Base-by-base conservation (phyloP, 2,797 vertebrate genomes). In the Lepilemur ruficaudatus region DNA sequence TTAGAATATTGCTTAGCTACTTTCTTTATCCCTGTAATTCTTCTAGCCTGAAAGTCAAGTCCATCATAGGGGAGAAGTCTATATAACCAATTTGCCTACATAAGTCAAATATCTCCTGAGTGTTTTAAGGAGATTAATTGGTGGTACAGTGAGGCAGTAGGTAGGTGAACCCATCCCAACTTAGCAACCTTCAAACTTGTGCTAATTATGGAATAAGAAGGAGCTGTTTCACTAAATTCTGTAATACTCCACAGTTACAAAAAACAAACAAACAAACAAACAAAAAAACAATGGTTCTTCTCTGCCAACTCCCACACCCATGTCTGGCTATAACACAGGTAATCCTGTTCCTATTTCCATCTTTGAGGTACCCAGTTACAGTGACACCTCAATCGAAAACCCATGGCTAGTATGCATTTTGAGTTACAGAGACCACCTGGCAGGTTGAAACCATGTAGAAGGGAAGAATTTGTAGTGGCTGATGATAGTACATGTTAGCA, bases 231-330 rank as follows among this genome's bases (percentile, higher is more conserved):
- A 78, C 20, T 81, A 72, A 63, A 84, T 23, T 72, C 25, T 23
- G 8, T 75, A 52, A 72, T 14, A 63, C 12, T 72, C 73, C 18
- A 59, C 69, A 28, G 57, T 59, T 79, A 38, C 30, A 14, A 38
- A n/a, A 30, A 25, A 41, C 15, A 2, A 30, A 72, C 7, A 28
- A 25, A 41, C 11, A 72, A 9, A 43, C 6, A 46, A 17, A 72
- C n/a, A n/a, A n/a, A 3, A 18, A 38, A 80, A 32, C 5, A 23
- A 2, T 28, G 2, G 20, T 81, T 81, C 43, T 85, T 92, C 4
- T 20, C 7, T 82, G 12, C 12, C 10, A 4, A 38, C 22, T 14
- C 1, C 0, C 14, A n/a, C 9, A 30, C 15, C 28, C 35, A 12
- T 46, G 46, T 63, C 4, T 41, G 15, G 18, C 20, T 93, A 7